Evolutionary conservation across 64 coral and sea anemone species (phyloP).

Genomic region (Astreopora myriophthalma): DNA sequence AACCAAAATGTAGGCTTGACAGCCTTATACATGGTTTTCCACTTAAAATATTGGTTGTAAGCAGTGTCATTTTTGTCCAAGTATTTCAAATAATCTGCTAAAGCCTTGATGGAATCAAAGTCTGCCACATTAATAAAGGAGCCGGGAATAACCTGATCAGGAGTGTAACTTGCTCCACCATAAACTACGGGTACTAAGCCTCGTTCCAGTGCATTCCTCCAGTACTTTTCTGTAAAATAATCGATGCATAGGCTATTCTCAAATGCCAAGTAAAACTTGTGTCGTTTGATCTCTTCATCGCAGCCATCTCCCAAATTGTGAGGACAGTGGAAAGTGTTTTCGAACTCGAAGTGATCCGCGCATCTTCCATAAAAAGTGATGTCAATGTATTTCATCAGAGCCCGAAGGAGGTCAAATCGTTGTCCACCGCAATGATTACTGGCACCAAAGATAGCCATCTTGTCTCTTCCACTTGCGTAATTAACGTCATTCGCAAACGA

Average conservation of each 20-base stretch:
- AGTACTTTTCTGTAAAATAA: constrained; percentile 11
- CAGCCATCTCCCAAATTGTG: neutral
- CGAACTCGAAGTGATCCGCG: neutral
- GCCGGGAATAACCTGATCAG: neutral
- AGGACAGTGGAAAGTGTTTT: neutral
- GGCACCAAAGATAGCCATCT: neutral
- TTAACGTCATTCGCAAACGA: neutral
- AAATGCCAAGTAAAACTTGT: neutral
- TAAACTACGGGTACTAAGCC: neutral
- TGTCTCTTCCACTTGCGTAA: neutral
- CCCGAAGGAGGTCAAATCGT: neutral
- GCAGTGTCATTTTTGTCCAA: neutral
- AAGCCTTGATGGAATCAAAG: neutral
- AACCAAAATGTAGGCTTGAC: constrained; percentile 1
- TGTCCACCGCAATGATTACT: constrained; percentile 1
- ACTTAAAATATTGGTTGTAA: constrained; percentile 6
- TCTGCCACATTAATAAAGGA: neutral
- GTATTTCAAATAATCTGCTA: constrained; percentile 7
- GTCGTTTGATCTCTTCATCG: neutral
- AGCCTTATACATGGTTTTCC: constrained; percentile 2
- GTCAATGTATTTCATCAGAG: neutral
- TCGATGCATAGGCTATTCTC: neutral
- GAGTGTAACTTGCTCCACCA: neutral
- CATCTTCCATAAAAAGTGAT: neutral
- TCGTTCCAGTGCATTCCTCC: constrained; percentile 1